Evolutionary conservation across 1,140 invertebrate genomes (phyloP), one percentile per base, ranked within the genome.

Genomic region (Aphelenchoides fujianensis): DNA sequence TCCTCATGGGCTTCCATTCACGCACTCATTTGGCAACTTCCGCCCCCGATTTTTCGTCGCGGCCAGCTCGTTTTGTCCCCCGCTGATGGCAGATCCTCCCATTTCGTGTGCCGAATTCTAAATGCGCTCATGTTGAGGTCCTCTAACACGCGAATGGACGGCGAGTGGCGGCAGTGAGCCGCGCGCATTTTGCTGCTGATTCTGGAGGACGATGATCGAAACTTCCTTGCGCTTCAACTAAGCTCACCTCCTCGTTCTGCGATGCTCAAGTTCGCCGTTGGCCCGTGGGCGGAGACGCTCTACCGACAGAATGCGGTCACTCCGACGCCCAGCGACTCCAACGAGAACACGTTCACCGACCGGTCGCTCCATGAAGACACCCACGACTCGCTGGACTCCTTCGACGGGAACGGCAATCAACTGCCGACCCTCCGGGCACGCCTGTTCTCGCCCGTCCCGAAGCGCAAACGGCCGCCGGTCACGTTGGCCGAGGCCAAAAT

Each of bases 261-360:
- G 3, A 79, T 79, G 78, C 73, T 79, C 32, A 79, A 79, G 67
- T 79, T 80, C 31, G 78, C 78, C 27, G 79, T 79, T 5, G 78
- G 78, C 1, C 74, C 78, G 7, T 80, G 78, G 78, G 72, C 69
- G 23, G 73, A 74, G 34, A 62, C 28, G 3, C 62, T 77, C 1
- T 76, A 76, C 57, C 69, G 69, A 7, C 28, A 23, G n/a, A 72
- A 53, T 31, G 16, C 30, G 32, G 23, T n/a, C 9, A 27, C 63
- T 12, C 61, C 64, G 30, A 70, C 32, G 12, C 63, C 63, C 12
- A 2, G 36, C 23, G 63, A 66, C 32, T 1, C 16, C 37, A 66
- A 36, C 32, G 28, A 66, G 36, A 66, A 59, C 5, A 59, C 41
- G 34, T 5, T 48, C 55, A 7, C 12, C 19, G 28, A 32, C 19